Evolutionary conservation across 1,140 invertebrate species (phyloP).

Genomic region (Listronotus bonariensis): DNA sequence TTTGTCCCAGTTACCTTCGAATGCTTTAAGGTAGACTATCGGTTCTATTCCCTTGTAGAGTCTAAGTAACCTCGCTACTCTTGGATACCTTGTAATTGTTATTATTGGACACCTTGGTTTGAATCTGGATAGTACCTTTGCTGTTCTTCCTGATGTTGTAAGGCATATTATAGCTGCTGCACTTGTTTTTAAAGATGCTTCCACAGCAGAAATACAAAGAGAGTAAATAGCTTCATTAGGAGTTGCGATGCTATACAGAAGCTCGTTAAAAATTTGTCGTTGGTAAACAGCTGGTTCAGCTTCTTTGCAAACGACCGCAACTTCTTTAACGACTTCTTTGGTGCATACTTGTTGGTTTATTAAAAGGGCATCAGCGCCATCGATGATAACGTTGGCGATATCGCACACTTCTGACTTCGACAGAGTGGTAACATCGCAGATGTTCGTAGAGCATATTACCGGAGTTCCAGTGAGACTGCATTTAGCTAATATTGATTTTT

Average conservation of each 20-base stretch:
- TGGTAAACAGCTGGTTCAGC: constrained; percentile 85
- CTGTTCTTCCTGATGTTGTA: constrained; percentile 81
- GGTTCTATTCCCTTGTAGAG: constrained; percentile 71
- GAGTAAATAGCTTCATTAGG: constrained; percentile 61
- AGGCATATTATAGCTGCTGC: constrained; percentile 84
- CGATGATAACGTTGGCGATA: constrained; percentile 74
- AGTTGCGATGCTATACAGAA: constrained; percentile 56
- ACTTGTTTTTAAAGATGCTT: constrained; percentile 77
- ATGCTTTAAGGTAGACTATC: constrained; percentile 37
- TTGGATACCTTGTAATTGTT: constrained; percentile 74
- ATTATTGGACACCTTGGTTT: constrained; percentile 84
- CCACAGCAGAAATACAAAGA: constrained; percentile 80
- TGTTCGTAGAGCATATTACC: constrained; percentile 28
- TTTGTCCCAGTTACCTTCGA: constrained; percentile 47
- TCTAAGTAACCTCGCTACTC: constrained; percentile 75
- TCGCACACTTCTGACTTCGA: constrained; percentile 72
- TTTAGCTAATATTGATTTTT: constrained; percentile 81
- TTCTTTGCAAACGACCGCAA: constrained; percentile 58
- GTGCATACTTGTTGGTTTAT: constrained; percentile 55
- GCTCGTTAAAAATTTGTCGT: constrained; percentile 72
- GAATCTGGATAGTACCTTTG: constrained; percentile 78
- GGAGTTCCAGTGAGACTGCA: constrained; percentile 62
- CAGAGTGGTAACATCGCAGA: constrained; percentile 24
- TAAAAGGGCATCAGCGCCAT: constrained; percentile 76
- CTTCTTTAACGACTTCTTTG: constrained; percentile 28